Conservation (phyloP, 2,888 invertebrate genomes). For the Drosophila phalerata region DNA sequence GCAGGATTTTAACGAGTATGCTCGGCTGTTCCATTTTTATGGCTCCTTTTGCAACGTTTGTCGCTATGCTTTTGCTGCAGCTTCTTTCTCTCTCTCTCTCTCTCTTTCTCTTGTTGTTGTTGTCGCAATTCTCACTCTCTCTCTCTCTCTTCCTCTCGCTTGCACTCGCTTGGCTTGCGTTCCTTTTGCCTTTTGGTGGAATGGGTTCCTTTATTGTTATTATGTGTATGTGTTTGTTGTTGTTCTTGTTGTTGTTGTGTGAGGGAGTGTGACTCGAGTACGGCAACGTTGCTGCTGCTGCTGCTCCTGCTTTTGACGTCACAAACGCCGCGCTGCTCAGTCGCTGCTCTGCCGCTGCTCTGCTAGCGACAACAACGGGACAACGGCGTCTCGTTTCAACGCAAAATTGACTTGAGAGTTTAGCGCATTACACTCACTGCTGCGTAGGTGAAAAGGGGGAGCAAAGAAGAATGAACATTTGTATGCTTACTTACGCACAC, state of each 20-base stretch:
- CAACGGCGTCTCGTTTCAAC: constrained; percentile 54
- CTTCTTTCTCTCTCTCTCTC: constrained; percentile 7
- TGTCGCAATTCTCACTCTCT: constrained; percentile 43
- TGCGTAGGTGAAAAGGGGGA: constrained; percentile 27
- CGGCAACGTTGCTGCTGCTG: constrained; percentile 31
- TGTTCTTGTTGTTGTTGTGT: constrained; percentile 33
- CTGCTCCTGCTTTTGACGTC: constrained; percentile 63
- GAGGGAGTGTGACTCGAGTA: constrained; percentile 36
- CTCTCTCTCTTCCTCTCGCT: constrained; percentile 6
- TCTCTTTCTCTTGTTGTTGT: constrained; percentile 27
- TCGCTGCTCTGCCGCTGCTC: constrained; percentile 38
- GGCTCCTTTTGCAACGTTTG: constrained; percentile 49
- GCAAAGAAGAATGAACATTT: constrained; percentile 10
- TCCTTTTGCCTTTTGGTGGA: constrained; percentile 29
- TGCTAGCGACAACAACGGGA: constrained; percentile 32
- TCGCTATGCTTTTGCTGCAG: constrained; percentile 30
- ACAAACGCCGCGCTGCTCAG: constrained; percentile 56
- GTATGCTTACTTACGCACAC: constrained; percentile 21
- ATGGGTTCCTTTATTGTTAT: constrained; percentile 51
- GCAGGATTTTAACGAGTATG: constrained; percentile 94
- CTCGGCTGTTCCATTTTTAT: constrained; percentile 90
- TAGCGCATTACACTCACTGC: constrained; percentile 62
- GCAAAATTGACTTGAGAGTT: constrained; percentile 65
- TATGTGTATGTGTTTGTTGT: constrained; percentile 30
- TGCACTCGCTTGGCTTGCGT: constrained; percentile 20